Percentiles rank a stretch among this genome's conserved stretches.
phyloP scores from a whole-genome alignment of 2,797 vertebrate species.

The Bovichtus variegatus region DNA sequence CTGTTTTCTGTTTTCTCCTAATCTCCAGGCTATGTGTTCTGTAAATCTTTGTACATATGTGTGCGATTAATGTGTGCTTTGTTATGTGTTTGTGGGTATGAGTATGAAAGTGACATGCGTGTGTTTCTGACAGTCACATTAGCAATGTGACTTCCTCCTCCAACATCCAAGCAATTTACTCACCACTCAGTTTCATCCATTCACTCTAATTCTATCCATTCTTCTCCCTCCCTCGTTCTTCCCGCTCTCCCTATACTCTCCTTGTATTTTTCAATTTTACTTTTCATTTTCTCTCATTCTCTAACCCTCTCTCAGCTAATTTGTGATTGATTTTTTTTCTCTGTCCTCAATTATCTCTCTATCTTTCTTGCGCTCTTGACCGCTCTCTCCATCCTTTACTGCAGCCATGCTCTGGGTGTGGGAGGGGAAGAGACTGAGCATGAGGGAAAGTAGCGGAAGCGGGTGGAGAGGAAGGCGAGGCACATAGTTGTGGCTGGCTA shows the following conservation, averaged over 20 bases:
- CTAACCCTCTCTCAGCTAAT: slow-evolving; percentile 20
- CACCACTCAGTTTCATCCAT: neutral
- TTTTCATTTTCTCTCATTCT: slow-evolving; percentile 24
- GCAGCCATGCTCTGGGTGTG: slow-evolving; percentile 42
- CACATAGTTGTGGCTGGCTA: slow-evolving; percentile 83
- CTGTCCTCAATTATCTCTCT: slow-evolving; percentile 4
- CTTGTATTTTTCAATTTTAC: neutral
- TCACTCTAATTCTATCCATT: neutral
- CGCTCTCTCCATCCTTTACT: slow-evolving; percentile 34
- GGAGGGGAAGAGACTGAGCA: slow-evolving; percentile 49
- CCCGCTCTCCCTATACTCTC: neutral
- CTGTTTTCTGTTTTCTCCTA: slow-evolving; percentile 1
- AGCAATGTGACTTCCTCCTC: neutral
- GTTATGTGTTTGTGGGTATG: slow-evolving; percentile 8
- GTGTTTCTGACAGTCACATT: slow-evolving; percentile 23
- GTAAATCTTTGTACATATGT: slow-evolving; percentile 25
- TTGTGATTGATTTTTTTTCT: slow-evolving; percentile 25
- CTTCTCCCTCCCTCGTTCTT: neutral
- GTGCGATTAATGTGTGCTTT: neutral
- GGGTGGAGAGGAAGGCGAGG: slow-evolving; percentile 79
- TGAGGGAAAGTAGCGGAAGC: slow-evolving; percentile 74
- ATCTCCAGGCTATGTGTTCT: slow-evolving; percentile 21
- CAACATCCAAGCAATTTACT: neutral
- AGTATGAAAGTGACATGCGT: slow-evolving; percentile 23
- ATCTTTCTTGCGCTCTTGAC: slow-evolving; percentile 25